phyloP scores from a whole-genome alignment of 2,113 vertebrate genomes.

The Bucco capensis region DNA sequence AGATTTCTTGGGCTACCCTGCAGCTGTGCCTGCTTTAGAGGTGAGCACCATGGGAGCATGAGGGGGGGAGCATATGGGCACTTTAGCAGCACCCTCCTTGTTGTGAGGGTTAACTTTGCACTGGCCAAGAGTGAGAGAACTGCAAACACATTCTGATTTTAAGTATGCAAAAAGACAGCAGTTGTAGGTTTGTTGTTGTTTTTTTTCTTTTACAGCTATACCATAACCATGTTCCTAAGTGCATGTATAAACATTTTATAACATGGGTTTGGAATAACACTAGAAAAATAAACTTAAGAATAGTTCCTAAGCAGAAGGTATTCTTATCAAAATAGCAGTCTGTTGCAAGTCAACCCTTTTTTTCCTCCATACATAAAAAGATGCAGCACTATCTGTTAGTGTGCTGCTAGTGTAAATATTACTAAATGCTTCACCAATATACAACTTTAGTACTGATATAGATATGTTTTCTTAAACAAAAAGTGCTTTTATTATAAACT shows the following conservation, averaged over 20 bases:
- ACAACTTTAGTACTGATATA: neutral
- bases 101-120: neutral
- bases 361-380: slow-evolving; percentile 15
- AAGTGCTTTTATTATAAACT: neutral
- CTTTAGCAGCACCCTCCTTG: neutral
- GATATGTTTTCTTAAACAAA: neutral
- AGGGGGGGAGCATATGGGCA: neutral
- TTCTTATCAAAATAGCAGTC: slow-evolving; percentile 55
- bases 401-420: slow-evolving; percentile 24
- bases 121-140: neutral
- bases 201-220: neutral
- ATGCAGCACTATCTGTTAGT: slow-evolving; percentile 34
- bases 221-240: slow-evolving; percentile 16
- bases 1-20: neutral
- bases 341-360: slow-evolving; percentile 44
- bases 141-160: slow-evolving; percentile 46
- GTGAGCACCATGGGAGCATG: accelerated
- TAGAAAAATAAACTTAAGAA: slow-evolving; percentile 44
- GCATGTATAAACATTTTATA: slow-evolving; percentile 53
- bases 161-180: slow-evolving; percentile 23
- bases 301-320: slow-evolving; percentile 53
- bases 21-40: neutral
- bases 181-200: neutral
- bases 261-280: slow-evolving; percentile 16
- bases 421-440: neutral